Evolutionary conservation across 2,113 vertebrate genomes (phyloP).

Genomic region (Thymallus thymallus): DNA sequence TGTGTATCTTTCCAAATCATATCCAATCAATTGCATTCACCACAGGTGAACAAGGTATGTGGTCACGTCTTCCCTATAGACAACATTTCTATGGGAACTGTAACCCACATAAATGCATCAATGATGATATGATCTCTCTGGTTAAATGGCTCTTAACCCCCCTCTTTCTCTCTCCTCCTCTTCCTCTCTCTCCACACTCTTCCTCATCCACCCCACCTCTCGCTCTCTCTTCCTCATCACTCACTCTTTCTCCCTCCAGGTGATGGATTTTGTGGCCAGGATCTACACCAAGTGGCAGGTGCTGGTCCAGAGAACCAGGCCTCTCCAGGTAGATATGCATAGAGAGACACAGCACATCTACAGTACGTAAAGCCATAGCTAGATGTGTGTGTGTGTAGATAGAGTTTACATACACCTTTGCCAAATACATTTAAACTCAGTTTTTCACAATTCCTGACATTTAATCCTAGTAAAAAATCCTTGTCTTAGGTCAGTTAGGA

Average conservation of each 20-base stretch:
- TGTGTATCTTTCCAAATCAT: too few relatives aligned
- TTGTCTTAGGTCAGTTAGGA: too few relatives aligned
- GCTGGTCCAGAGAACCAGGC: constrained; percentile 82
- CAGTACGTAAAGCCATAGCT: not conserved
- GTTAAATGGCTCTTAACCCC: not conserved
- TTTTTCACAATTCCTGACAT: too few relatives aligned
- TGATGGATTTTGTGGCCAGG: constrained; percentile 89
- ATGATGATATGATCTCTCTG: not conserved
- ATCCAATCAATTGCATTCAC: too few relatives aligned
- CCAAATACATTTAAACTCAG: too few relatives aligned
- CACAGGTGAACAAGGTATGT: constrained; percentile 87
- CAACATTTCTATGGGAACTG: not conserved
- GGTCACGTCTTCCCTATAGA: not conserved
- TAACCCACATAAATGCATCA: not conserved
- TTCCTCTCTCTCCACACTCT: not conserved
- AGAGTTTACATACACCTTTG: too few relatives aligned
- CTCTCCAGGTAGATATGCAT: constrained; percentile 65
- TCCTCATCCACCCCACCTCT: not conserved
- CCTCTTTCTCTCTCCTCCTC: too few relatives aligned
- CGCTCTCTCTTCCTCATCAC: constrained; percentile 5
- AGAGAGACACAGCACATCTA: too few relatives aligned
- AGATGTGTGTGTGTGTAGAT: not conserved
- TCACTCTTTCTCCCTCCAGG: constrained; percentile 67
- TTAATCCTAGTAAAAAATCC: too few relatives aligned
- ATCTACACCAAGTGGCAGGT: constrained; percentile 92